Base-by-base conservation (phyloP, 2,888 invertebrate genomes). In the Platycnemis pennipes region DNA sequence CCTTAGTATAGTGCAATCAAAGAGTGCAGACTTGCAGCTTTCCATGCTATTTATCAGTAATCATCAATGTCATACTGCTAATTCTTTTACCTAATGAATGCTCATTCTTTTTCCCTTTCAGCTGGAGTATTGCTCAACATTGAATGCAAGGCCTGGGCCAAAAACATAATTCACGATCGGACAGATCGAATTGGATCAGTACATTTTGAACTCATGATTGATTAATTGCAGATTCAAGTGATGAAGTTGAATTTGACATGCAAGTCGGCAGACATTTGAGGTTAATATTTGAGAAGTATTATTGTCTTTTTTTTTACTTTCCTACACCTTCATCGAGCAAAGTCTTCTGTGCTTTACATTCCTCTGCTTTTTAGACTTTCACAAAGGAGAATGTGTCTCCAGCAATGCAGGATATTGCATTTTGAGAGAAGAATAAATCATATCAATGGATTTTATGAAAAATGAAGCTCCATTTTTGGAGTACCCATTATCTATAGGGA, bases 191-290 rank as follows among this genome's bases (percentile, higher is more conserved):
- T 96, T 53, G 97, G 97, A 53, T 96, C 96, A 94, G 96, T 97
- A n/a, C 97, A 97, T 95, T 97, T 97, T 95, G 97, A 97, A 95
- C 95, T 97, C 91, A 95, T 97, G 95, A 96, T 97, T 94, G 97
- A 97, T 95, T 97, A 96, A 95, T 31, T 44, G 13, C 11, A n/a
- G n/a, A 56, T 69, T 22, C 44, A 8, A 22, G 44, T 44, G 44
- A 44, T n/a, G 63, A 91, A 89, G 56, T 89, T 53, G 53, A 53
- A 63, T 63, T 37, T 91, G 56, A 56, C 44, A 26, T 91, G 44
- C 63, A 91, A 91, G 49, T 91, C 44, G 63, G 91, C 22, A 91
- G 63, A 91, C 44, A n/a, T 91, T 3, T 44, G 63, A 44, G 63
- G 56, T 91, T 91, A 63, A 91, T 69, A n/a, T 44, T 69, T 91